Base-by-base conservation (phyloP, 2,797 vertebrate genomes). In the Lagodon rhomboides region DNA sequence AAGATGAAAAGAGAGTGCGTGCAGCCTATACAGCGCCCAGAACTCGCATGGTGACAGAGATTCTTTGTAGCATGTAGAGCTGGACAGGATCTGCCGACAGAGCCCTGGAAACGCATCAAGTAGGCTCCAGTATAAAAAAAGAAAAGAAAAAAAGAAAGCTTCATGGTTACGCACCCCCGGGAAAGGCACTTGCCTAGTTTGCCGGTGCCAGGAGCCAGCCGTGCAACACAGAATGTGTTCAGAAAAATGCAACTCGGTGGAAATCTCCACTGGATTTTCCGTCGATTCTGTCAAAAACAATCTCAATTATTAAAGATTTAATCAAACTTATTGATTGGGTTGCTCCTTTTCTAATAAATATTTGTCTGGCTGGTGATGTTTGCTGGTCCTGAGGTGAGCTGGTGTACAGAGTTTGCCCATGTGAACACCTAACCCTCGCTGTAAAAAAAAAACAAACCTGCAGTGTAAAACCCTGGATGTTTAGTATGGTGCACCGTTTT, bases 101-200 rank as follows among this genome's bases (percentile, higher is more conserved):
- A 73, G 71, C 59, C 66, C 67, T 73, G 47, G 61, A 80, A 84
- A 73, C 47, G 67, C 68, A 66, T 65, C 41, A 76, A 62, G 38
- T 22, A 23, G 58, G 18, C 69, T 64, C 10, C 25, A 13, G 9
- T 5, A 13, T 11, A 46, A 44, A 44, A 49, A 13, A 61, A 64
- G 68, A 77, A 44, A 25, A 43, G 44, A 49, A 16, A 60, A 61
- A 71, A 77, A 44, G 23, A 16, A 30, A 22, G 47, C 47, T 20
- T 65, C 27, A 50, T 67, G 65, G 68, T 77, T 41, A 27, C 55
- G 12, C 49, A 25, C 74, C 56, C 44, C 3, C 41, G 63, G 44
- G 60, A 87, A 84, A 76, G 60, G 30, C 49, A 43, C 67, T 56
- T 49, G 55, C 46, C 49, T 17, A 27, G 71, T 76, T 53, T 78